Evolutionary conservation across 2,113 vertebrate species (phyloP), one percentile per base, ranked within the genome.

Genomic region (Seriola quinqueradiata): DNA sequence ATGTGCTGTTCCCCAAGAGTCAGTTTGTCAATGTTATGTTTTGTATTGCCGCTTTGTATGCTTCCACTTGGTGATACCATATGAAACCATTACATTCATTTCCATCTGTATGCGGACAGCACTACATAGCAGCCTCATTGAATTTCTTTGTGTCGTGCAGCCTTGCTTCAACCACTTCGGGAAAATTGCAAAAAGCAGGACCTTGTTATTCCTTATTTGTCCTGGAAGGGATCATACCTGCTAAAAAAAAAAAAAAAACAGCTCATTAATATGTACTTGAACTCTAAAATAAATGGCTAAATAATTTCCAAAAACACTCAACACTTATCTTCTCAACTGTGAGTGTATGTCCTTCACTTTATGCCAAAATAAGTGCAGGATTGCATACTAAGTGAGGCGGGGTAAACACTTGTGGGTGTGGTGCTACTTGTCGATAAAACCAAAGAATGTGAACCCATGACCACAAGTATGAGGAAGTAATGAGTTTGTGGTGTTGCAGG

Each of bases 11-110:
- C n/a, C 13, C 13, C 25, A 16, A 52, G 1, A 23, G 38, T 42
- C 4, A 21, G 34, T 75, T 46, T 67, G 50, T 67, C 25, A 58
- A 7, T 59, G 46, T 46, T 40, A 0, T 81, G 21, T 58, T 67
- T 72, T 64, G n/a, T 57, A 25, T 57, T 57, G 21, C 21, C 48
- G 14, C 59, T 76, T 74, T 57, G 11, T 50, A 38, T 19, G 1
- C n/a, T 57, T 6, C 23, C 14, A 52, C 4, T 48, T 57, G 34
- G 14, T 46, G n/a, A 60, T 25, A 34, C 48, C 48, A 38, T 70
- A 66, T 65, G 7, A 68, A 52, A 70, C 38, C 25, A 57, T 64
- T 54, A 40, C 11, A 42, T 57, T 32, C 1, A 54, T 82, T 85
- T 71, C 3, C 14, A 48, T 55, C 4, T 0, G 1, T 4, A 48